Evolutionary conservation across 2,797 vertebrate species (phyloP), one percentile per base, ranked within the genome.

Genomic region (Mustela erminea): DNA sequence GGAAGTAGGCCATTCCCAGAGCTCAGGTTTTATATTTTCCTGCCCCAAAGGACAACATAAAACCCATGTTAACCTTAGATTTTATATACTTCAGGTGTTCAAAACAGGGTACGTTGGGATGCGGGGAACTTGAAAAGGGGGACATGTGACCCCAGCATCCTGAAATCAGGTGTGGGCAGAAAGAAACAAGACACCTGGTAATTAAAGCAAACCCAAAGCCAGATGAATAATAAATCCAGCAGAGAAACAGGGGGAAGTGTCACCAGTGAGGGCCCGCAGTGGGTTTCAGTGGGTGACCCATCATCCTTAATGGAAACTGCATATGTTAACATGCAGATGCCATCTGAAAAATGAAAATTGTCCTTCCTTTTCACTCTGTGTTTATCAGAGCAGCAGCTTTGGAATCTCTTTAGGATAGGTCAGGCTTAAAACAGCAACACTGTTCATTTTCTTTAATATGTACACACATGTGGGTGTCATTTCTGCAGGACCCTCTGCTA

Each of bases 1-100:
- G 86, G 92, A 92, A 96, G 85, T 89, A 95, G 49, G 56, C 66
- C 87, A n/a, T 90, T 92, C 60, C 93, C 89, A 52, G 84, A 96
- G 87, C 90, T 95, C 20, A 13, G 46, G 62, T 96, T 97, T 97
- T 95, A 86, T 87, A 81, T 90, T 95, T 96, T 91, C 75, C 92
- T 96, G 54, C 60, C 78, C 90, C 87, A 66, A 49, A 95, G 74
- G 86, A 93, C 62, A 93, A 90, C 70, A 93, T 95, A 92, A 98
- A 98, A 96, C 94, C 68, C 32, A 56, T 4, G 3, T 89, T 91
- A 96, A 90, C 91, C 75, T 93, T 93, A 29, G 38, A 81, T 86
- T 97, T 97, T 96, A 97, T 86, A 88, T 29, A 68, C 70, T 68
- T 96, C 97, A 98, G 97, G 97, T 98, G 97, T 96, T 97, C 97